A percentile compares a stretch with the other conserved stretches of the same genome.
Evolutionary conservation across 2,797 vertebrate species (phyloP).

Genomic region (Ceyx erithaca): DNA sequence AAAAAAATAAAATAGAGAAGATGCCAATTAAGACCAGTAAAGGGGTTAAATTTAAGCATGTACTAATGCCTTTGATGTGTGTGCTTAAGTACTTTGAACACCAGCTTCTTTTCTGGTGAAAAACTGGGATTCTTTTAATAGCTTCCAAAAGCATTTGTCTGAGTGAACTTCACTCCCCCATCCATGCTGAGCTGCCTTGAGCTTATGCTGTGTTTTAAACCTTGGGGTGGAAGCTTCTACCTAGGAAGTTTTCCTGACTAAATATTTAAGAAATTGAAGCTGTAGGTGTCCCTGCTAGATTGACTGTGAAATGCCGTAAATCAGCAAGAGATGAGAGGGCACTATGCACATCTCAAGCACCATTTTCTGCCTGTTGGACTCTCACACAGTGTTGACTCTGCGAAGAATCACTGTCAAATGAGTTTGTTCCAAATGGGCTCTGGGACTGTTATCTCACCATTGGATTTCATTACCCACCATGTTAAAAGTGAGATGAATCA

Average conservation of each 20-base stretch:
- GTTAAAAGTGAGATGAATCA: slow-evolving; percentile 63
- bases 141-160: neutral
- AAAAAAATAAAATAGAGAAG: neutral
- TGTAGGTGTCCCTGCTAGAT: slow-evolving; percentile 31
- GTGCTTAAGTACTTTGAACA: neutral
- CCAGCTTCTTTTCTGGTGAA: neutral
- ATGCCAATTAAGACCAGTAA: neutral
- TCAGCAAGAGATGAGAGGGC: slow-evolving; percentile 30
- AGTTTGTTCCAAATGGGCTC: slow-evolving; percentile 26
- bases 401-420: slow-evolving; percentile 51
- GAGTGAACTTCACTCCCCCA: neutral
- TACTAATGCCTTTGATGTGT: neutral
- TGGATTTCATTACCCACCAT: slow-evolving; percentile 58
- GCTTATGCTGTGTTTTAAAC: slow-evolving; percentile 1
- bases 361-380: slow-evolving; percentile 39
- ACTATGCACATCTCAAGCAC: neutral
- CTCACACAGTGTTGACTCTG: neutral
- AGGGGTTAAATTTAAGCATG: neutral
- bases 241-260: slow-evolving; percentile 36
- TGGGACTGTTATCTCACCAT: slow-evolving; percentile 47
- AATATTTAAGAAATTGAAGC: slow-evolving; percentile 42
- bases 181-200: neutral
- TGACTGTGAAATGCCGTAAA: slow-evolving; percentile 11
- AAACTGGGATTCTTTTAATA: neutral
- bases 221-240: neutral